These are phyloP conservation scores for Xiphophorus couchianus DNA, from an alignment of 2,113 vertebrate genomes.

Conservation along the genomic window DNA sequence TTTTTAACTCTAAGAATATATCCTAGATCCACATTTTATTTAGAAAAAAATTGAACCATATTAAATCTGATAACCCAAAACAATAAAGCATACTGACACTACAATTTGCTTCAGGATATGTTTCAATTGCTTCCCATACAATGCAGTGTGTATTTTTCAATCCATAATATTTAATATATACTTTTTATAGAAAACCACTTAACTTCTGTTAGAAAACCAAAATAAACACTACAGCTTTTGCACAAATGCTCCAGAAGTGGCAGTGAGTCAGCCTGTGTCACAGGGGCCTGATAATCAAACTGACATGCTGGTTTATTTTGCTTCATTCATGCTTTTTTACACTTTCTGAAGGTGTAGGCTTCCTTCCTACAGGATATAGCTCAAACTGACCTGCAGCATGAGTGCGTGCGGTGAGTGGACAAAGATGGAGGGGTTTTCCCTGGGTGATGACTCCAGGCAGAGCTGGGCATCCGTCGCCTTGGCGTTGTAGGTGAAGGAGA, in stretches of 20 bases:
- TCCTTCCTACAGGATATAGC: background rate
- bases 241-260: constrained; percentile 3
- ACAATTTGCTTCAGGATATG: background rate
- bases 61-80: background rate
- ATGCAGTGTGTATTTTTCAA: background rate
- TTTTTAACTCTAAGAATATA: background rate
- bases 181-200: background rate
- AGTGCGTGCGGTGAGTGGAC: constrained; percentile 98
- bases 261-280: constrained; percentile 17
- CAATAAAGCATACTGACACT: background rate
- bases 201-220: background rate
- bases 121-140: background rate
- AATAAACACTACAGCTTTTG: constrained; percentile 13
- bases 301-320: constrained; percentile 20
- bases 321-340: constrained; percentile 19
- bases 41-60: no score
- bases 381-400: constrained; percentile 93
- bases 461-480: constrained; percentile 98
- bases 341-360: background rate
- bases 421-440: constrained; percentile 98
- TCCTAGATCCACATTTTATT: background rate
- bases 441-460: constrained; percentile 97
- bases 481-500: constrained; percentile 97
- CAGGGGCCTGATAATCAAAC: constrained; percentile 9
- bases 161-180: background rate